Base-by-base conservation (phyloP, 2,797 vertebrate genomes). In the Mus caroli region DNA sequence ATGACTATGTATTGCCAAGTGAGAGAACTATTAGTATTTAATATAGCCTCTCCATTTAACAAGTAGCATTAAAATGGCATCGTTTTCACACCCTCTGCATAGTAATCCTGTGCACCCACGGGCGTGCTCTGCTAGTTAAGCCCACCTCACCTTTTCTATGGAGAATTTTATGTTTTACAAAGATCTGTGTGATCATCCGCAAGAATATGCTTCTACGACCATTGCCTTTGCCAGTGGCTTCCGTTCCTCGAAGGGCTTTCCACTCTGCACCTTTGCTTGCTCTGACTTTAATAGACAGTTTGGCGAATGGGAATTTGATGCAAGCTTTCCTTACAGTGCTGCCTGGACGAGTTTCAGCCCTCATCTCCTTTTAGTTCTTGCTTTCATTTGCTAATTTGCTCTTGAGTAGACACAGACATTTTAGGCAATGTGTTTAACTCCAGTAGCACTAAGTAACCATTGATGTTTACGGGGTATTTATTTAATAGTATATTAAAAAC, bases 311-410 rank as follows among this genome's bases (percentile, higher is more conserved):
- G 0, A 88, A 94, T 78, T 90, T 90, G 46, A 58, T 28, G 73
- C 8, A 95, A 60, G 15, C 15, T 69, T 12, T 88, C 95, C 90
- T 91, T 62, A 97, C 76, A 91, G 58, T 0, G 13, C 54, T 96
- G 15, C 58, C 64, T 90, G 52, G 28, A 62, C 84, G 31, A 7
- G n/a, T 88, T 96, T 83, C 9, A 64, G 77, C 60, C 73, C 69
- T 96, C 54, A 37, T 95, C 91, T 96, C 95, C 50, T 80, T 97
- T 95, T 83, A 46, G 37, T 93, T 89, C 75, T 87, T 96, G 43
- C 50, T 95, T 84, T 78, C 96, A 69, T 88, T 97, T 95, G 54
- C 75, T 97, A 60, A 95, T 97, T 98, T 97, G 94, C 87, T 94
- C 97, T 96, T 97, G 62, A 73, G 40, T 95, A 86, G 20, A 90